Evolutionary conservation across 2,113 vertebrate genomes (phyloP).

Genomic region (Phaetusa simplex): DNA sequence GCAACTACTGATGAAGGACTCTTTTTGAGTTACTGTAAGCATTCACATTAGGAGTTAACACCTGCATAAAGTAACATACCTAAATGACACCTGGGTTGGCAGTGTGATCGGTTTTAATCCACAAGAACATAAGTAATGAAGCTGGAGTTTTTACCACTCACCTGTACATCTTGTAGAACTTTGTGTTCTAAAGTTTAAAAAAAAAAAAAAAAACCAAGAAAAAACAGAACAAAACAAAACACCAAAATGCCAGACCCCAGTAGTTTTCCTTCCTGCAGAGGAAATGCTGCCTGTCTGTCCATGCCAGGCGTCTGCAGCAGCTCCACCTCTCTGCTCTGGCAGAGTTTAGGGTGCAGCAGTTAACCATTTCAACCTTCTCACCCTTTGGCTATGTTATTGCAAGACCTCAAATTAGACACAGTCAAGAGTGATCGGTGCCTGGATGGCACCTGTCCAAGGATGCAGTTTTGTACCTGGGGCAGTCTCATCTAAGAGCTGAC

Average conservation of each 20-base stretch:
- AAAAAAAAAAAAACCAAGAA: too few species aligned
- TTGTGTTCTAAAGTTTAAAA: neutral
- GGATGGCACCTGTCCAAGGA: neutral
- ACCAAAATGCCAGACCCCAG: neutral
- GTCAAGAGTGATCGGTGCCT: neutral
- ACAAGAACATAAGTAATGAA: neutral
- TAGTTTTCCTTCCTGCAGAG: neutral
- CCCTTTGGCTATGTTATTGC: neutral
- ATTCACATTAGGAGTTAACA: neutral
- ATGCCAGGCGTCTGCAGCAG: neutral
- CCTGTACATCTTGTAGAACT: neutral
- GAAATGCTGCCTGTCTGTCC: neutral
- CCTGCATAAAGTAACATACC: neutral
- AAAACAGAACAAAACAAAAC: neutral
- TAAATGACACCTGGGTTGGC: neutral
- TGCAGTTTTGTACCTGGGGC: neutral
- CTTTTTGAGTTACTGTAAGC: neutral
- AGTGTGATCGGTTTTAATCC: neutral
- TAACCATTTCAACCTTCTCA: constrained; percentile 1
- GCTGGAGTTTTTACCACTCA: neutral
- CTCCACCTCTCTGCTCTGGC: neutral
- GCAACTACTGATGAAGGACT: neutral
- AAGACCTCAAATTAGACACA: constrained; percentile 10
- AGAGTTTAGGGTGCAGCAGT: neutral
- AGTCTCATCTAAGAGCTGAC: neutral